Conservation (phyloP, 2,797 vertebrate genomes). For the Notolepis coatsorum region DNA sequence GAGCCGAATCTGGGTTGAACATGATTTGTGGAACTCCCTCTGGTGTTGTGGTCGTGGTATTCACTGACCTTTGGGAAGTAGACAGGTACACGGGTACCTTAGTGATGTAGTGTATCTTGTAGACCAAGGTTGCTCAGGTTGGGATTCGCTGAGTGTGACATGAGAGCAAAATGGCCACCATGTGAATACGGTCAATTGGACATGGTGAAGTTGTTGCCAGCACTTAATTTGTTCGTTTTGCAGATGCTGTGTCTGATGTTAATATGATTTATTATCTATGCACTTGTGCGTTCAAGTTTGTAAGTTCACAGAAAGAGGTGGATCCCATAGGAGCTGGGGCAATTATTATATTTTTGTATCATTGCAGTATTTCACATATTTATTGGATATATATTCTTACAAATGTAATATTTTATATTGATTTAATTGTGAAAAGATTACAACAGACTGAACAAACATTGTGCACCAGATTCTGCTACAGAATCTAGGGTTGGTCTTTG, state of each 20-base stretch:
- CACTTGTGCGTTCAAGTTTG: conserved; percentile 43
- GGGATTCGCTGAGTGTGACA: not conserved
- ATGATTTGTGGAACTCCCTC: too few relatives aligned
- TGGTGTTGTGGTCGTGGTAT: too few relatives aligned
- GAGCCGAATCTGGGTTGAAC: too few relatives aligned
- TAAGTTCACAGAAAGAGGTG: conserved; percentile 16
- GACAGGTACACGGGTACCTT: too few relatives aligned
- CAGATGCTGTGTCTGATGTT: conserved; percentile 32
- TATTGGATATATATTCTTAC: conserved; percentile 74
- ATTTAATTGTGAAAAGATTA: conserved; percentile 32
- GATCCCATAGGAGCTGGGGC: conserved; percentile 38
- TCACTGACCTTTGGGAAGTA: too few relatives aligned
- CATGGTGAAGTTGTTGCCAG: not conserved
- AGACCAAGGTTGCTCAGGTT: not conserved
- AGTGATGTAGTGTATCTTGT: too few relatives aligned
- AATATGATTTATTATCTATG: conserved; percentile 49
- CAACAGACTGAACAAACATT: not conserved
- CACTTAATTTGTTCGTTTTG: conserved; percentile 12
- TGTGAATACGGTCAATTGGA: too few relatives aligned
- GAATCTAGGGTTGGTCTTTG: conserved; percentile 7
- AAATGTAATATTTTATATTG: conserved; percentile 57
- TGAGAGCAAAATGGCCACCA: too few relatives aligned
- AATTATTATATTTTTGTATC: conserved; percentile 73
- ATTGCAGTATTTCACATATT: conserved; percentile 73
- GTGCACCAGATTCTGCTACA: conserved; percentile 1